Conservation (phyloP, 1,140 invertebrate species). For the Bombyx mandarina region DNA sequence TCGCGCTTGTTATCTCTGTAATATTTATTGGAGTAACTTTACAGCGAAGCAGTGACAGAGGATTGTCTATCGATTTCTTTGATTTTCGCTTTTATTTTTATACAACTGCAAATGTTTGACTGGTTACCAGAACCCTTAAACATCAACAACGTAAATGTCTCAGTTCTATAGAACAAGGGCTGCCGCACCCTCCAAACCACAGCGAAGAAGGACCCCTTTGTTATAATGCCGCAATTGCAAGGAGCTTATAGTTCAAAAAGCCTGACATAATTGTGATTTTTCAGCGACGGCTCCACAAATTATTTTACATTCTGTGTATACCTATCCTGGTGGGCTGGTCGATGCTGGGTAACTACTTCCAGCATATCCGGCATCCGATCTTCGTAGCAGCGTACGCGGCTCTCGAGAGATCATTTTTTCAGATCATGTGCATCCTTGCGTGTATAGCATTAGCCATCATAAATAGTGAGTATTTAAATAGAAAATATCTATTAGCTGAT, state of each 20-base stretch:
- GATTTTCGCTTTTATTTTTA: too few relatives aligned
- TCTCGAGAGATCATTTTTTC: constrained; percentile 1
- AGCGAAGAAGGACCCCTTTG: neutral
- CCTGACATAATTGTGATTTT: neutral
- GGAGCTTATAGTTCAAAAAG: neutral
- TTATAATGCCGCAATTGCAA: neutral
- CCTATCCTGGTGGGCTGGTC: neutral
- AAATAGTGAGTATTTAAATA: neutral
- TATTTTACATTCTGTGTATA: neutral
- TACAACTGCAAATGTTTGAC: too few relatives aligned
- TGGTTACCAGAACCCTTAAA: neutral
- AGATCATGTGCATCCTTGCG: constrained; percentile 1
- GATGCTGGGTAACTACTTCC: constrained; percentile 3
- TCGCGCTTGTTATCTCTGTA: too few relatives aligned
- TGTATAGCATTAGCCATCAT: neutral
- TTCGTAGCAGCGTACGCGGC: constrained; percentile 5
- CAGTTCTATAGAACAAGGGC: neutral
- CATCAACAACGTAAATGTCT: neutral
- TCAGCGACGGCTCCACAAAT: neutral
- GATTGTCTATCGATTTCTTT: too few relatives aligned
- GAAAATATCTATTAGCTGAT: too few relatives aligned
- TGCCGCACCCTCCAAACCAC: too few relatives aligned
- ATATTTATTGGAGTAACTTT: too few relatives aligned
- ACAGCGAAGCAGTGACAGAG: too few relatives aligned
- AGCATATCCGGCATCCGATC: neutral